Evolutionary conservation across 2,113 vertebrate genomes (phyloP).

Genomic region (Myotis brandtii): DNA sequence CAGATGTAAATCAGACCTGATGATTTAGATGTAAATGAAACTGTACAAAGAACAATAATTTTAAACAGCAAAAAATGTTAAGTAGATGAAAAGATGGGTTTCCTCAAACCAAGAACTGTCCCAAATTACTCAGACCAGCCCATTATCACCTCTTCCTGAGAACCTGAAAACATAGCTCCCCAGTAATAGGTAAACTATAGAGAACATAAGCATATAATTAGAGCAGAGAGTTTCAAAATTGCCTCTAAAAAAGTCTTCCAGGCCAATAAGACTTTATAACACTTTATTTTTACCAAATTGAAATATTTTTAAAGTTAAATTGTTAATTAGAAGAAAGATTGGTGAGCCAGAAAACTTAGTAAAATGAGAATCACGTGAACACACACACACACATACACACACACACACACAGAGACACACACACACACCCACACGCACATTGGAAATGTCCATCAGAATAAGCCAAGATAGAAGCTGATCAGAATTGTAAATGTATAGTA

Average conservation of each 20-base stretch:
- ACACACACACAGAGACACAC: too few species aligned
- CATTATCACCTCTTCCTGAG: too few species aligned
- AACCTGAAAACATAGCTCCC: not conserved
- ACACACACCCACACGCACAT: too few species aligned
- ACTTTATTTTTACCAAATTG: not conserved
- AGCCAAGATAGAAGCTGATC: not conserved
- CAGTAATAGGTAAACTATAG: not conserved
- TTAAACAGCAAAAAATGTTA: not conserved
- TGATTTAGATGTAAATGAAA: not conserved
- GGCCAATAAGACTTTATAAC: not conserved
- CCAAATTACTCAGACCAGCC: too few species aligned
- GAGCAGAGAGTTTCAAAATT: not conserved
- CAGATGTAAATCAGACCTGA: not conserved
- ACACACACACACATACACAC: too few species aligned
- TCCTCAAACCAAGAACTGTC: not conserved
- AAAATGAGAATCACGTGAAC: too few species aligned
- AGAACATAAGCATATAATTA: not conserved
- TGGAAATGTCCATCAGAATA: not conserved
- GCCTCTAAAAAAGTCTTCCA: not conserved
- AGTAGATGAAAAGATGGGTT: not conserved
- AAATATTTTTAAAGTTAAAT: not conserved
- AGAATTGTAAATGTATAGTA: not conserved
- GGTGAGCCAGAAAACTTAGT: not conserved
- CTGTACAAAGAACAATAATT: not conserved
- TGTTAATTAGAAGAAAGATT: not conserved